Percentiles rank a stretch among this genome's conserved stretches.
These are phyloP conservation scores for Lethocerus indicus DNA, from an alignment of 1,140 invertebrate species.

Conservation along the genomic window DNA sequence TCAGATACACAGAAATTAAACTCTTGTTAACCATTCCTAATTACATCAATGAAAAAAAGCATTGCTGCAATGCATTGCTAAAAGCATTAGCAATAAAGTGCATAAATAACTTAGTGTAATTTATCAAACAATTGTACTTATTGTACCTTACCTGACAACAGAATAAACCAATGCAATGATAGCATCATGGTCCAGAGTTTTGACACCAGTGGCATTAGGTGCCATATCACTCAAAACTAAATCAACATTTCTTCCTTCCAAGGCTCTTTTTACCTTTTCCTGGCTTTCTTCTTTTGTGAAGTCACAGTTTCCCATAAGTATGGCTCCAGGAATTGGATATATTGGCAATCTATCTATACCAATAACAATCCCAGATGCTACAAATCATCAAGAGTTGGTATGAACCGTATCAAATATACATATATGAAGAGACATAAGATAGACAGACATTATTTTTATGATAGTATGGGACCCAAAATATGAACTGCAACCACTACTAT, in stretches of 20 bases:
- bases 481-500: too few species aligned
- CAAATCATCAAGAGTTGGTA: too few species aligned
- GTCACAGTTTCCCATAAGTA: slow-evolving; percentile 55
- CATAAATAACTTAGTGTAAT: neutral
- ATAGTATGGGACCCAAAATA: too few species aligned
- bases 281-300: slow-evolving; percentile 53
- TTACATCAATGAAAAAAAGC: too few species aligned
- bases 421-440: too few species aligned
- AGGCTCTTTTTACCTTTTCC: slow-evolving; percentile 33
- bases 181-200: slow-evolving; percentile 56
- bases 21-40: too few species aligned
- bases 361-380: too few species aligned
- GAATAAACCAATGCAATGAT: slow-evolving; percentile 14
- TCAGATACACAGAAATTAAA: too few species aligned
- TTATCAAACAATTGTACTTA: neutral
- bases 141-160: slow-evolving; percentile 15
- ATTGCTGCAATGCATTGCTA: too few species aligned
- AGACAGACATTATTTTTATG: too few species aligned
- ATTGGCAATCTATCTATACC: slow-evolving; percentile 66
- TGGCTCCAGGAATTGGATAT: slow-evolving; percentile 61
- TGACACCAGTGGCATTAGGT: slow-evolving; percentile 71
- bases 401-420: too few species aligned
- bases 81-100: too few species aligned
- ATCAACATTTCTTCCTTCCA: slow-evolving; percentile 47
- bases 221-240: slow-evolving; percentile 92